Conservation (phyloP, 2,797 vertebrate genomes). For the Coilia nasus region DNA sequence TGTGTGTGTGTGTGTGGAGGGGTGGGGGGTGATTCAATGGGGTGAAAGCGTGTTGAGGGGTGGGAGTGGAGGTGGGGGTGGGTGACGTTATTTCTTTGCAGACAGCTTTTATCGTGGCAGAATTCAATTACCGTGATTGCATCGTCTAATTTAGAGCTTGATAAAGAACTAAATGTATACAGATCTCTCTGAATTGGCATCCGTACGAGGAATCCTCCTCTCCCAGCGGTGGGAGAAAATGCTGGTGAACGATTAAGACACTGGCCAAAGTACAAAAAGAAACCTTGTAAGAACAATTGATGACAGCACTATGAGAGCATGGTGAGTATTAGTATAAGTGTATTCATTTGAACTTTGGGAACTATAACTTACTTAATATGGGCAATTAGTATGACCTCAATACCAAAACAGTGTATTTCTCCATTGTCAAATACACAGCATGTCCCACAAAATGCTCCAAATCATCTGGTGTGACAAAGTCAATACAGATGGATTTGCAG, state of each 20-base stretch:
- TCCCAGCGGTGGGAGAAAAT: not conserved
- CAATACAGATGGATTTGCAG: no score
- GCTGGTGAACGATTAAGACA: constrained; percentile 4
- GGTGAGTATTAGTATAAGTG: not conserved
- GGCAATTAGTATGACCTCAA: no score
- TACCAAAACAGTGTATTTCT: no score
- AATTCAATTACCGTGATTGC: constrained; percentile 43
- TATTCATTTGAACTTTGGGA: no score
- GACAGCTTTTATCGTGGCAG: constrained; percentile 32
- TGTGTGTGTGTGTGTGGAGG: not conserved
- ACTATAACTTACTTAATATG: no score
- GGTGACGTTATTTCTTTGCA: not conserved
- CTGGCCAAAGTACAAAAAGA: not conserved
- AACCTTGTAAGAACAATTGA: not conserved
- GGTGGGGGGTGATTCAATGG: no score
- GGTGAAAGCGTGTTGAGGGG: not conserved
- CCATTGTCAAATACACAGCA: no score
- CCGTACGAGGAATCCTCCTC: not conserved
- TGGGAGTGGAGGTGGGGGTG: no score
- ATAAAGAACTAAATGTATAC: constrained; percentile 25
- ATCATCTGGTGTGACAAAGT: no score
- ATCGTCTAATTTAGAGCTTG: constrained; percentile 39
- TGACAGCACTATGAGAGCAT: not conserved
- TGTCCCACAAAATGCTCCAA: no score
- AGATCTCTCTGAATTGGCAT: constrained; percentile 20